phyloP scores from a whole-genome alignment of 2,113 vertebrate species.

The Ochotona curzoniae region DNA sequence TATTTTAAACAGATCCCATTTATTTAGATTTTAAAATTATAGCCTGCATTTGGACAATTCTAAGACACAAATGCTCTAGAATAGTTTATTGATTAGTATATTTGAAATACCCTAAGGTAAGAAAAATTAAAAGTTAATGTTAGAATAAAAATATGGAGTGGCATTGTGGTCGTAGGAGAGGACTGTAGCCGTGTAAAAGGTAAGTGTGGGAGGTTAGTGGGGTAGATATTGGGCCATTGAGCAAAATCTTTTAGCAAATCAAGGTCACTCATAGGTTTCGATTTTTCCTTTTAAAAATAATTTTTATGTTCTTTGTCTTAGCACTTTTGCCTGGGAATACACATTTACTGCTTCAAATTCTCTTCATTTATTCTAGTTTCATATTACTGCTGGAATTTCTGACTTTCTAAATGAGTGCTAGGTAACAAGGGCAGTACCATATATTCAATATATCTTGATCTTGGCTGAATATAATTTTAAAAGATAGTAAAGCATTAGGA shows the following conservation, averaged over 20 bases:
- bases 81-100: constrained; percentile 49
- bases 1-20: constrained; percentile 12
- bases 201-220: neutral
- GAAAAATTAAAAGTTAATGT: constrained; percentile 43
- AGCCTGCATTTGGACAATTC: constrained; percentile 25
- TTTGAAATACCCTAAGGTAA: constrained; percentile 53
- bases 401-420: neutral
- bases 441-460: too few species aligned
- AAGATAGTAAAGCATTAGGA: too few species aligned
- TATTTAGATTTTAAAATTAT: constrained; percentile 59
- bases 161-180: neutral
- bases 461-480: too few species aligned
- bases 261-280: neutral
- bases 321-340: neutral
- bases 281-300: constrained; percentile 42
- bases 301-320: neutral
- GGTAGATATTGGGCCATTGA: neutral
- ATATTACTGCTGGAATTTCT: neutral
- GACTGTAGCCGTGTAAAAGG: too few species aligned
- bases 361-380: constrained; percentile 26
- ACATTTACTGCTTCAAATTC: neutral
- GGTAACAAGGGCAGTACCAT: neutral
- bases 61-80: neutral
- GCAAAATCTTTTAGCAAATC: constrained; percentile 14
- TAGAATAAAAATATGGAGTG: neutral